Percentiles rank a stretch among this genome's conserved stretches.
Conservation (phyloP, 2,113 vertebrate genomes). For the Platichthys stellatus region DNA sequence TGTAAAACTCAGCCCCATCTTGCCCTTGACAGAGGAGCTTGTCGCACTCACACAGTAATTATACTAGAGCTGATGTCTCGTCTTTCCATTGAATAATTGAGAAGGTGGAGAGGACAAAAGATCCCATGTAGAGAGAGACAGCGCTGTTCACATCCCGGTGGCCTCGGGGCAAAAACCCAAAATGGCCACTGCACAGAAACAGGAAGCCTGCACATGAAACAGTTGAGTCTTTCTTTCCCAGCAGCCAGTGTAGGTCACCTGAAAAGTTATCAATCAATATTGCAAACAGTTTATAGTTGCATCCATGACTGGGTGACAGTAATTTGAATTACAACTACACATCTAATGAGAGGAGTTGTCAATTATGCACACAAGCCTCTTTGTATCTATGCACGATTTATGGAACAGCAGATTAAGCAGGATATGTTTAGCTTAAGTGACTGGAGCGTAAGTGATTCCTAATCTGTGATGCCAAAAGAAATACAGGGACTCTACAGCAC, state of each 20-base stretch:
- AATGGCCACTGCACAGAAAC: conserved; percentile 41
- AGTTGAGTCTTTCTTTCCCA: conserved; percentile 13
- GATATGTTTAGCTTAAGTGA: conserved; percentile 20
- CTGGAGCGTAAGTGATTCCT: conserved; percentile 14
- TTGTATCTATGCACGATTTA: conserved; percentile 17
- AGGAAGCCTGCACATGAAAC: conserved; percentile 12
- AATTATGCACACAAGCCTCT: conserved; percentile 14
- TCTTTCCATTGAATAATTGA: conserved; percentile 80
- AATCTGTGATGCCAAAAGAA: conserved; percentile 27
- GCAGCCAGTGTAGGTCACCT: conserved; percentile 12
- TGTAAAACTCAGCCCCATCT: conserved; percentile 50
- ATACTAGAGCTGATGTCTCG: conserved; percentile 74
- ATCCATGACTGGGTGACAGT: neutral
- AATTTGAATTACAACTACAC: neutral
- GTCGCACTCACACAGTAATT: conserved; percentile 78
- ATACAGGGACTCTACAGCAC: neutral
- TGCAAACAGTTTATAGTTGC: neutral
- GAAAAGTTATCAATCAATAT: neutral
- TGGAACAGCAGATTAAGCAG: conserved; percentile 1
- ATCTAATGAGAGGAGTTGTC: neutral
- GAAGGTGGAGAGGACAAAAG: conserved; percentile 66
- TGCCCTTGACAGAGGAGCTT: conserved; percentile 76
- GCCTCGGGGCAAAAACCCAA: conserved; percentile 51
- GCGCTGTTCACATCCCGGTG: conserved; percentile 23
- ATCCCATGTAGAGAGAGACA: conserved; percentile 65